These are phyloP conservation scores for Plebejus anna DNA, from an alignment of 2,888 invertebrate species.

Conservation along the genomic window DNA sequence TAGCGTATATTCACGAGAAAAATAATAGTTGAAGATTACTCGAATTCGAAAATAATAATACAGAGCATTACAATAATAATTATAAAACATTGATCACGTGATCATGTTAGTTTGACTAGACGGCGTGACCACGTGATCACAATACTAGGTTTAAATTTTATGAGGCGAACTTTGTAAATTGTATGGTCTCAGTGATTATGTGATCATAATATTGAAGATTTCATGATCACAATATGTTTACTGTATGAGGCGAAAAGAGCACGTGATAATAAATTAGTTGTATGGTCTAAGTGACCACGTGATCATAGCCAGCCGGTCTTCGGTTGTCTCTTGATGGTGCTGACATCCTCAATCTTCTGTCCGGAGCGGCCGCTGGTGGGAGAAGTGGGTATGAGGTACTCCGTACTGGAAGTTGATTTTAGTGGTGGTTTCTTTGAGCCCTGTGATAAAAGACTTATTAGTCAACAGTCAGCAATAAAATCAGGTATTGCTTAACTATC, in stretches of 20 bases:
- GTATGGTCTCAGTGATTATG: too few relatives aligned
- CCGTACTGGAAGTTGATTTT: slow-evolving; percentile 70
- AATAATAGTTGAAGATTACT: too few relatives aligned
- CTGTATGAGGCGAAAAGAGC: background rate
- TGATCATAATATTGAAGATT: too few relatives aligned
- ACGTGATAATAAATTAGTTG: background rate
- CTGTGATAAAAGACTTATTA: background rate
- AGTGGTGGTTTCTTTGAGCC: slow-evolving; percentile 38
- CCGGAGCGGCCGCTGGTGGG: slow-evolving; percentile 61
- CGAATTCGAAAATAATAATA: too few relatives aligned
- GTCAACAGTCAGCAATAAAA: background rate
- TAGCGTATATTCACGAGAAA: too few relatives aligned
- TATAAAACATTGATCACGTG: too few relatives aligned
- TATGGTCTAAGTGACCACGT: background rate
- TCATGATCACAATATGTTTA: background rate
- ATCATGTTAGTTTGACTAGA: too few relatives aligned
- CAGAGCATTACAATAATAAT: too few relatives aligned
- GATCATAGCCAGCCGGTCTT: slow-evolving; percentile 81
- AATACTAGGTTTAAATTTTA: too few relatives aligned
- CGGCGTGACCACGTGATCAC: too few relatives aligned
- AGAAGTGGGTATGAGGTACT: slow-evolving; percentile 70
- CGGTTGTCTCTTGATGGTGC: slow-evolving; percentile 76
- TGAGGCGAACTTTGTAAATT: too few relatives aligned
- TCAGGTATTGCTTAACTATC: too few relatives aligned
- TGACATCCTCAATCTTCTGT: slow-evolving; percentile 75